Percentiles rank a stretch among this genome's conserved stretches.
Conservation (phyloP, 2,113 vertebrate species). For the Ellobius talpinus region DNA sequence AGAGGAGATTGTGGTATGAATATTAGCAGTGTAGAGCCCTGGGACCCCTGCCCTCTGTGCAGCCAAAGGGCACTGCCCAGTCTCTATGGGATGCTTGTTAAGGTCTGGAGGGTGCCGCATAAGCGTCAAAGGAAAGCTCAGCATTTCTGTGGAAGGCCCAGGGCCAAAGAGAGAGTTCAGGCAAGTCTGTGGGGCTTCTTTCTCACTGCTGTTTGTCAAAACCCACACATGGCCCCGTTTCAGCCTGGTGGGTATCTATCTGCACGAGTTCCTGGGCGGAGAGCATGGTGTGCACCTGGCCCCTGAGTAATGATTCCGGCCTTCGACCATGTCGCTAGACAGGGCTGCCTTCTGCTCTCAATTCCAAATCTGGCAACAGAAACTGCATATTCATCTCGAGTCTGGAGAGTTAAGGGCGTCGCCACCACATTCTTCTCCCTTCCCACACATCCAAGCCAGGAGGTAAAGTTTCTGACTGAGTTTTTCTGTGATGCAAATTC, state of each 20-base stretch:
- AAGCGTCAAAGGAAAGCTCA: slow-evolving; percentile 76
- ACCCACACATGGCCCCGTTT: slow-evolving; percentile 52
- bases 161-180: slow-evolving; percentile 67
- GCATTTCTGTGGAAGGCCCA: slow-evolving; percentile 68
- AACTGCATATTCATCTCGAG: slow-evolving; percentile 59
- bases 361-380: slow-evolving; percentile 74
- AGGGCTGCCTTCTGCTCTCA: slow-evolving; percentile 67
- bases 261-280: slow-evolving; percentile 73
- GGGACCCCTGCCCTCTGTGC: background rate
- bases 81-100: slow-evolving; percentile 76
- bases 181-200: slow-evolving; percentile 61
- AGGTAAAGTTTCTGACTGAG: slow-evolving; percentile 48
- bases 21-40: slow-evolving; percentile 28
- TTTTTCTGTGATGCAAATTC: slow-evolving; percentile 33
- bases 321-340: background rate
- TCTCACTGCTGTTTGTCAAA: slow-evolving; percentile 67
- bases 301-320: slow-evolving; percentile 60
- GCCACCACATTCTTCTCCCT: slow-evolving; percentile 54
- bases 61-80: slow-evolving; percentile 70
- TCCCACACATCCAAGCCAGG: slow-evolving; percentile 33
- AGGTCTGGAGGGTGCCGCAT: slow-evolving; percentile 37
- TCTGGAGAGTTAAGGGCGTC: slow-evolving; percentile 55
- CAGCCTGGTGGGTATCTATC: slow-evolving; percentile 4
- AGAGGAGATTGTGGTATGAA: slow-evolving; percentile 70
- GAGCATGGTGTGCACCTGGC: slow-evolving; percentile 66